Percentiles rank a stretch among this genome's conserved stretches.
phyloP scores from a whole-genome alignment of 2,888 invertebrate species.

The Orchestes rusci region DNA sequence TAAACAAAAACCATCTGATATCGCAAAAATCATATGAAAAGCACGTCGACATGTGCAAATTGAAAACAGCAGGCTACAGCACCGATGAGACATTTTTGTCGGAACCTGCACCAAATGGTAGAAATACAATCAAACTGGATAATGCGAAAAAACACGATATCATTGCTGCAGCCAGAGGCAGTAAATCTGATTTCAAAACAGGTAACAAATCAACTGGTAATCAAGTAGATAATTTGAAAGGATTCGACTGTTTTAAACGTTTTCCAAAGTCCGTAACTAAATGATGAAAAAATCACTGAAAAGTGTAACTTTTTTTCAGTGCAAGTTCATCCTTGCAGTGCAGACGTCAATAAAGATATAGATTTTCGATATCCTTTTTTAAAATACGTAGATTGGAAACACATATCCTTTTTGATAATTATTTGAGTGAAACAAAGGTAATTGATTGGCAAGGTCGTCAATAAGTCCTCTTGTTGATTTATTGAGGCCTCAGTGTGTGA shows the following conservation, averaged over 20 bases:
- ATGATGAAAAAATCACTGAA: constrained; percentile 7
- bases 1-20: constrained; percentile 45
- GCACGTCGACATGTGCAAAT: constrained; percentile 45
- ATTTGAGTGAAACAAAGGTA: constrained; percentile 13
- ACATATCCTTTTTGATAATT: constrained; percentile 20
- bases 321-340: constrained; percentile 24
- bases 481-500: too few species aligned
- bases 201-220: too few species aligned
- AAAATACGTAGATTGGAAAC: constrained; percentile 2
- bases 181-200: constrained; percentile 35
- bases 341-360: not conserved
- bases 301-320: constrained; percentile 33
- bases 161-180: constrained; percentile 32
- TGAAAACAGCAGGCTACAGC: constrained; percentile 46
- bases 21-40: constrained; percentile 39
- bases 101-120: constrained; percentile 33
- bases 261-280: too few species aligned
- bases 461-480: too few species aligned
- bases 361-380: not conserved
- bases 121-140: constrained; percentile 32
- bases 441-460: too few species aligned
- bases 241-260: too few species aligned
- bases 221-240: too few species aligned
- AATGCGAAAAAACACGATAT: constrained; percentile 42
- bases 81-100: constrained; percentile 44